These are phyloP conservation scores for Ceyx margarethae DNA, from an alignment of 2,113 vertebrate genomes.

Conservation along the genomic window DNA sequence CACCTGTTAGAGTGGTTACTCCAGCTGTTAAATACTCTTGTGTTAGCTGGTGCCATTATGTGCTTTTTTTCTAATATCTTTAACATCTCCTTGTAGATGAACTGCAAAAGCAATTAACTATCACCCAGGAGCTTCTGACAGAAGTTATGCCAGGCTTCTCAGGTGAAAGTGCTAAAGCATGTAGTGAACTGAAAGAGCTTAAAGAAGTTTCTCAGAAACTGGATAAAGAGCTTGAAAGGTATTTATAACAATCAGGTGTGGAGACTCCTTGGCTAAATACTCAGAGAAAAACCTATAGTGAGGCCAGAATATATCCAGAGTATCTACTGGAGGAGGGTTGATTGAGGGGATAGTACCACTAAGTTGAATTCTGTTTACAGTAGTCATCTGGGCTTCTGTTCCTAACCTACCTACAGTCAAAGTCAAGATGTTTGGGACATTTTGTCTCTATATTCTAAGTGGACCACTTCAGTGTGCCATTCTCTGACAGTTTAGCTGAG, in stretches of 20 bases:
- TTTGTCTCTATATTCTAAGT: not conserved
- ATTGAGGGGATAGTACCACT: not conserved
- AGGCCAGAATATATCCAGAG: not conserved
- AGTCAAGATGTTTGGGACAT: not conserved
- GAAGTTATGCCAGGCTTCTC: not conserved
- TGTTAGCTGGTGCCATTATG: not conserved
- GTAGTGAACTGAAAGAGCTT: constrained; percentile 35
- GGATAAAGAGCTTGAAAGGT: constrained; percentile 68
- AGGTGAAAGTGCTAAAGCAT: not conserved
- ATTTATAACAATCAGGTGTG: not conserved
- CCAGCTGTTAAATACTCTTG: not conserved
- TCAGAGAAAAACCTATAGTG: not conserved
- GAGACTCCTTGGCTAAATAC: not conserved
- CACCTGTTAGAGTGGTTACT: not conserved
- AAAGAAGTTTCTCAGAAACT: constrained; percentile 8
- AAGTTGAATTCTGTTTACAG: not conserved
- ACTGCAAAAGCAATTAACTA: constrained; percentile 40
- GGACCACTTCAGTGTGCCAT: not conserved
- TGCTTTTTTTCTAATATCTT: not conserved
- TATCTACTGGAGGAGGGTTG: not conserved
- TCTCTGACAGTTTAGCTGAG: not conserved
- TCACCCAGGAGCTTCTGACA: constrained; percentile 51
- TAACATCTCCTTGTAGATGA: constrained; percentile 31
- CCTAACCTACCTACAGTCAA: not conserved
- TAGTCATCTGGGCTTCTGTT: not conserved